Conservation (phyloP, 2,113 vertebrate genomes). For the Plotosus lineatus region DNA sequence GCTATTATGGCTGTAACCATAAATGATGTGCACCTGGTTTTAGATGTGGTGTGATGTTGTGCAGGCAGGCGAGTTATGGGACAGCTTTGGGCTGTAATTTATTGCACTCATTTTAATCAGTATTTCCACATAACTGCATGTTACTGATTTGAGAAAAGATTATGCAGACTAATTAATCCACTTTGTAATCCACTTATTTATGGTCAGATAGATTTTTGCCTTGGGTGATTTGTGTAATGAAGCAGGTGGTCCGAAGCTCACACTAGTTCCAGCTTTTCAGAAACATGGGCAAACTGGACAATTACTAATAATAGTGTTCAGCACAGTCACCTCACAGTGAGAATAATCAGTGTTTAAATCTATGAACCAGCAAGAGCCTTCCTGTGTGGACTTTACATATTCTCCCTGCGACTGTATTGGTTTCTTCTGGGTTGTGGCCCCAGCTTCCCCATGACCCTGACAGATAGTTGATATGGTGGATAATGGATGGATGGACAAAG, state of each 20-base stretch:
- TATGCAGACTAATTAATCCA: background rate
- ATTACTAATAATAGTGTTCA: too few species aligned
- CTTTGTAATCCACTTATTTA: background rate
- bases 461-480: too few species aligned
- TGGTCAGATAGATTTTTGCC: background rate
- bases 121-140: background rate
- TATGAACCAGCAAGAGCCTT: too few species aligned
- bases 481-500: too few species aligned
- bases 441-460: too few species aligned
- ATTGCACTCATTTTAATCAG: background rate
- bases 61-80: background rate
- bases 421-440: too few species aligned
- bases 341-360: too few species aligned
- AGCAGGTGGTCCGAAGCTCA: background rate
- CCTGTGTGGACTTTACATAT: too few species aligned
- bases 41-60: background rate
- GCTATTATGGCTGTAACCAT: background rate
- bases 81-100: background rate
- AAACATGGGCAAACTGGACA: too few species aligned
- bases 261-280: background rate
- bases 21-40: background rate
- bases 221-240: background rate
- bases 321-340: too few species aligned
- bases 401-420: too few species aligned
- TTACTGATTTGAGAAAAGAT: background rate